Evolutionary conservation across 2,113 vertebrate genomes (phyloP), one percentile per base, ranked within the genome.

Genomic region (Lynx canadensis): DNA sequence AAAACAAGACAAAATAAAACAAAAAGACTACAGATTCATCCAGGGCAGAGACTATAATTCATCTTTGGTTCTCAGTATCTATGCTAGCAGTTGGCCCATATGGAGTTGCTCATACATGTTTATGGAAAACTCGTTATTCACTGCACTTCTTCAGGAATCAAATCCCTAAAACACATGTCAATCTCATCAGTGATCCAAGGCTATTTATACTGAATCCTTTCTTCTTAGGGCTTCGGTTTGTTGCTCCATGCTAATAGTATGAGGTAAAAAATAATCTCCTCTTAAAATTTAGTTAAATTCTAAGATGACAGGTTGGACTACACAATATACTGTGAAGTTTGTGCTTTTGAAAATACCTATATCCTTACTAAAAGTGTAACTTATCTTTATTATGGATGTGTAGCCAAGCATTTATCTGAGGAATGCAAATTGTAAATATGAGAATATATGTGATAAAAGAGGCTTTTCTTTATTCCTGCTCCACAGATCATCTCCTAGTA

Each of bases 251-350:
- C 13, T 91, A 57, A 87, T 3, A 15, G 2, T 31, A 76, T 69
- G 50, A 93, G 4, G 7, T n/a, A 91, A 95, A 95, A 91, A 50
- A 81, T 65, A 80, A 25, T 95, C 36, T 79, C 12, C 79, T 48
- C 33, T 33, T 74, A 83, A 66, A 79, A 78, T 57, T 50, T 2
- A 98, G 69, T 97, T 97, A 97, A 97, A 97, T 95, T 97, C 73
- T 38, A 97, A 74, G 74, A 87, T 97, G 94, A 57, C 96, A 83
- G 7, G 90, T 86, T 97, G 96, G 63, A 97, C 93, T 93, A 52
- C 91, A 92, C 48, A 89, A 96, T 89, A 41, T 48, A 94, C 80
- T 96, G 48, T 89, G 38, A 73, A 73, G 55, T 29, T 69, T 63
- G 76, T 29, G 13, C 76, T 81, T 91, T 94, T 71, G 27, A 97